A percentile compares a stretch with the other conserved stretches of the same genome.
Evolutionary conservation across 2,888 invertebrate species (phyloP).

Genomic region (Troides aeacus): DNA sequence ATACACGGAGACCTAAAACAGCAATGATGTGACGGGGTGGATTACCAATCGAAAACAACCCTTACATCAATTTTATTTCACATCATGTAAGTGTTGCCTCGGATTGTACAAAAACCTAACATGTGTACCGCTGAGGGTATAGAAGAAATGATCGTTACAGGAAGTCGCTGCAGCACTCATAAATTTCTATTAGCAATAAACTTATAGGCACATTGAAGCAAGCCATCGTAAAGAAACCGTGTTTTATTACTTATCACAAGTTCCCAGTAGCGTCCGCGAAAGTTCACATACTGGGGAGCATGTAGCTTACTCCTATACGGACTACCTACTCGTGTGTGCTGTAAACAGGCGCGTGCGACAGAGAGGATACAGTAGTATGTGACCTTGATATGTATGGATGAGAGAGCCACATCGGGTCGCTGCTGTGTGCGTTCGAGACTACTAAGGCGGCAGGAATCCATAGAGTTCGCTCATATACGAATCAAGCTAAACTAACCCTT

Average conservation of each 20-base stretch:
- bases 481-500: background rate
- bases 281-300: conserved; percentile 57
- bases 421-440: conserved; percentile 63
- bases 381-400: conserved; percentile 69
- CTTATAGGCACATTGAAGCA: conserved; percentile 27
- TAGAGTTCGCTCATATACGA: background rate
- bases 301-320: conserved; percentile 36
- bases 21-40: no score
- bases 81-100: no score
- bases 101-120: conserved; percentile 5
- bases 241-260: conserved; percentile 32
- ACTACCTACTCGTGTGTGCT: conserved; percentile 45
- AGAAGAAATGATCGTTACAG: conserved; percentile 28
- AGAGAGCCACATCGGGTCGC: conserved; percentile 51
- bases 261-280: conserved; percentile 53
- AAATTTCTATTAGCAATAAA: conserved; percentile 30
- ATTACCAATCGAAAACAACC: no score
- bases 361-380: conserved; percentile 53
- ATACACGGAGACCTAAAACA: no score
- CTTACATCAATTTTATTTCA: no score
- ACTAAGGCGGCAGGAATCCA: conserved; percentile 62
- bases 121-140: conserved; percentile 1
- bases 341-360: conserved; percentile 42
- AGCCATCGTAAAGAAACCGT: conserved; percentile 30
- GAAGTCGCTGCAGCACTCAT: conserved; percentile 23